These are phyloP conservation scores for Clarias laeviceps DNA, from an alignment of 2,797 vertebrate species.

Conservation along the genomic window DNA sequence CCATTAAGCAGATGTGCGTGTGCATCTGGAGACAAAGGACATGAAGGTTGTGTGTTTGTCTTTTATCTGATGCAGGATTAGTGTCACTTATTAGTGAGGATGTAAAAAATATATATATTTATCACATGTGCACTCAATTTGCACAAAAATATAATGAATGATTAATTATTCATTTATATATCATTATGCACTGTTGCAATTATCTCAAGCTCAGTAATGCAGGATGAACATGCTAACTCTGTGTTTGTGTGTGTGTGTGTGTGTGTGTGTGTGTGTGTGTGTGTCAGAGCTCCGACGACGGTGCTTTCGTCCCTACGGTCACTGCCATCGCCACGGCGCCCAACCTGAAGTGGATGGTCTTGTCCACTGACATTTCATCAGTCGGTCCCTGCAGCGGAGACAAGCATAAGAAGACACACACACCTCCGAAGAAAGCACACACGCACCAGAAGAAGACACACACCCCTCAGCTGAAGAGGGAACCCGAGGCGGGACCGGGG, in stretches of 20 bases:
- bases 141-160: background rate
- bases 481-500: conserved; percentile 69
- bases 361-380: conserved; percentile 81
- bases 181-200: background rate
- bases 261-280: conserved; percentile 30
- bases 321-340: conserved; percentile 84
- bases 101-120: background rate
- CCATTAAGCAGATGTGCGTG: background rate
- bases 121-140: background rate
- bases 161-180: background rate
- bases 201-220: background rate
- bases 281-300: conserved; percentile 72
- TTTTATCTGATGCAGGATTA: background rate
- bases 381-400: conserved; percentile 71
- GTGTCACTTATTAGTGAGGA: background rate
- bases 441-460: conserved; percentile 70
- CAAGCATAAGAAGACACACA: conserved; percentile 72
- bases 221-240: conserved; percentile 9
- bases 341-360: conserved; percentile 86
- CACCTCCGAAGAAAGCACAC: conserved; percentile 63
- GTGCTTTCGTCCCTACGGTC: conserved; percentile 86
- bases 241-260: conserved; percentile 21
- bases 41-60: background rate
- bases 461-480: conserved; percentile 67
- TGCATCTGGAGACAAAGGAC: background rate